Evolutionary conservation across 2,113 vertebrate species (phyloP).

Genomic region (Antechinus flavipes): DNA sequence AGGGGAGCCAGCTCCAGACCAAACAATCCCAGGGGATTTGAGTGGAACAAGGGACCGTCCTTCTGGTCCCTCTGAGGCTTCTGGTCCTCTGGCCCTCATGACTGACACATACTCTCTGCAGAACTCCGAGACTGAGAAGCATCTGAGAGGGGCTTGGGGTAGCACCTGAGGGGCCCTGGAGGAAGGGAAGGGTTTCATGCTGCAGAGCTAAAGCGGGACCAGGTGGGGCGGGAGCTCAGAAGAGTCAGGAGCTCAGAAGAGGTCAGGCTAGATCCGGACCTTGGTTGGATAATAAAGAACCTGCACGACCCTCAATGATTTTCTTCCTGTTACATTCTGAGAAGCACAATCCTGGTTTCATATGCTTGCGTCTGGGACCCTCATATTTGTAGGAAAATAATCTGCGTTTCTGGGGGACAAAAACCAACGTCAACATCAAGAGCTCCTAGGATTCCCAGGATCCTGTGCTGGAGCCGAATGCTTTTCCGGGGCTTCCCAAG

Average conservation of each 20-base stretch:
- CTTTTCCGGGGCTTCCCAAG: constrained; percentile 29
- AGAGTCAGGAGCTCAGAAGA: neutral
- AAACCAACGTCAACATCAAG: constrained; percentile 14
- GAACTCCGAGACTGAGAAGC: neutral
- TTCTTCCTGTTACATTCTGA: neutral
- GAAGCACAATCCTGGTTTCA: neutral
- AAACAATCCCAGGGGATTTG: too few relatives aligned
- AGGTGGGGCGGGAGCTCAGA: neutral
- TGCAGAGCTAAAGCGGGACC: neutral
- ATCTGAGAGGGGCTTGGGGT: too few relatives aligned
- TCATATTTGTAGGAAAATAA: neutral
- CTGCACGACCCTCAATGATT: neutral
- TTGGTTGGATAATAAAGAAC: neutral
- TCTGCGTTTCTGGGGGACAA: neutral
- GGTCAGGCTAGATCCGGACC: neutral
- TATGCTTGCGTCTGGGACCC: accelerated
- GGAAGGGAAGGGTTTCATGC: neutral
- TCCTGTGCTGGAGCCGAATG: constrained; percentile 9
- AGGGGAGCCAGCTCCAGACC: too few relatives aligned
- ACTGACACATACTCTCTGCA: neutral
- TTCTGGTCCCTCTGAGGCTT: too few relatives aligned
- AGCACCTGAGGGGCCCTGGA: too few relatives aligned
- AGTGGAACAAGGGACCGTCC: too few relatives aligned
- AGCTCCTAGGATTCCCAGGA: constrained; percentile 28
- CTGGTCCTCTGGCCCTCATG: too few relatives aligned